Evolutionary conservation across 2,113 vertebrate species (phyloP).

Genomic region (Poeciliopsis occidentalis): DNA sequence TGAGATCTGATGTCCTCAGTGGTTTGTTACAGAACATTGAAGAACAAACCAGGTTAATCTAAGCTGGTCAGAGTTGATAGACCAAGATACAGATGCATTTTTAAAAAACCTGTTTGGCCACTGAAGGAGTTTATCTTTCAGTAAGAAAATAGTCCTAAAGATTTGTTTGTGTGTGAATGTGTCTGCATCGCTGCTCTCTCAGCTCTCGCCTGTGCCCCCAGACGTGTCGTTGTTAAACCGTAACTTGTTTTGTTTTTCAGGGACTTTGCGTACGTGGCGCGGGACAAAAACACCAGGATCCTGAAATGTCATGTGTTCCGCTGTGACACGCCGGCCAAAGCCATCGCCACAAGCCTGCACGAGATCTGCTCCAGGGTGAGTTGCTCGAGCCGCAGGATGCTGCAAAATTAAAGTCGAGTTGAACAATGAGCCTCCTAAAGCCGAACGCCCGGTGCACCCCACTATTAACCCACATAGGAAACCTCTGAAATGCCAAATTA

Average conservation of each 20-base stretch:
- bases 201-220: constrained; percentile 33
- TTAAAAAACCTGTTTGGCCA: no score
- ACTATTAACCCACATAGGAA: no score
- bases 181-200: constrained; percentile 34
- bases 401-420: background rate
- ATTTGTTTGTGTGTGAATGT: background rate
- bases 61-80: background rate
- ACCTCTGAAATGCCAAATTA: background rate
- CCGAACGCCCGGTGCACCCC: background rate
- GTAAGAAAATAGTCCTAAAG: no score
- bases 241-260: constrained; percentile 68
- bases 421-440: background rate
- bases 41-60: background rate
- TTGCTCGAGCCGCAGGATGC: constrained; percentile 9
- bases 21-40: background rate
- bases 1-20: background rate
- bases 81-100: no score
- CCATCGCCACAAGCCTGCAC: constrained; percentile 97
- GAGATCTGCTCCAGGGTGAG: constrained; percentile 98
- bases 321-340: constrained; percentile 99
- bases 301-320: constrained; percentile 99
- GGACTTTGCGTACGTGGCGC: constrained; percentile 97
- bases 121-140: no score
- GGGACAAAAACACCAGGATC: constrained; percentile 96
- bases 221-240: constrained; percentile 22